phyloP scores from a whole-genome alignment of 2,888 invertebrate genomes.

The Caenorhabditis auriculariae region DNA sequence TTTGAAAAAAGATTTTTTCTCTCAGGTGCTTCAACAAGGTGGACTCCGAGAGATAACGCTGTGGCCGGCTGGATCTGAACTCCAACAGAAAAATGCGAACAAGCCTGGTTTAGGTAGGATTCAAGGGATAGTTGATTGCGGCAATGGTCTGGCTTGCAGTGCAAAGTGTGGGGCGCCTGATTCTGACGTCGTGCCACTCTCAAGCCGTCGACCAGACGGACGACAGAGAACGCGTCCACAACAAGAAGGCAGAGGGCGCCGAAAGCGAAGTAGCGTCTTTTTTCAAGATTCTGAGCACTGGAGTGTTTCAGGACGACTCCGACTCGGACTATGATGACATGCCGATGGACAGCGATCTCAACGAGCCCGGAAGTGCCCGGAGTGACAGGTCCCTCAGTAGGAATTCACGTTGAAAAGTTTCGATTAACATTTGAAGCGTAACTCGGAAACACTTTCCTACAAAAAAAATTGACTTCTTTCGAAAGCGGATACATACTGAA shows the following conservation, averaged over 20 bases:
- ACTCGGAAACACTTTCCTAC: too few relatives aligned
- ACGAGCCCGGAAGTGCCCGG: slow-evolving; percentile 14
- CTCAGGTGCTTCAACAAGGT: slow-evolving; percentile 52
- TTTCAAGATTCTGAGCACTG: neutral
- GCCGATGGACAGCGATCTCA: slow-evolving; percentile 15
- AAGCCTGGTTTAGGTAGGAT: too few relatives aligned
- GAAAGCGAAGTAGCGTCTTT: slow-evolving; percentile 12
- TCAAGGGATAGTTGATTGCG: too few relatives aligned
- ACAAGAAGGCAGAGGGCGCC: slow-evolving; percentile 40
- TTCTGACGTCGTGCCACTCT: slow-evolving; percentile 36
- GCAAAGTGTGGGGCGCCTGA: slow-evolving; percentile 28
- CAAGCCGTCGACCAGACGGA: slow-evolving; percentile 36
- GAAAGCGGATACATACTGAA: neutral
- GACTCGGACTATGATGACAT: slow-evolving; percentile 42
- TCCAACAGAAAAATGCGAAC: too few relatives aligned
- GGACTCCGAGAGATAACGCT: slow-evolving; percentile 46
- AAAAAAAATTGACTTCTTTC: too few relatives aligned
- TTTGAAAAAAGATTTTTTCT: neutral
- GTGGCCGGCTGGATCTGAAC: slow-evolving; percentile 18
- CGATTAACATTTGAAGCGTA: too few relatives aligned
- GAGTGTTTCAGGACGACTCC: slow-evolving; percentile 23
- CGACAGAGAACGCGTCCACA: slow-evolving; percentile 16
- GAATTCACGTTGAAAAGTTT: too few relatives aligned
- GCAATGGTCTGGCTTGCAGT: neutral
- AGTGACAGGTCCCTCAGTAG: slow-evolving; percentile 6